Percentiles rank a stretch among this genome's conserved stretches.
Conservation (phyloP, 2,888 invertebrate genomes). For the Chorisops tibialis region DNA sequence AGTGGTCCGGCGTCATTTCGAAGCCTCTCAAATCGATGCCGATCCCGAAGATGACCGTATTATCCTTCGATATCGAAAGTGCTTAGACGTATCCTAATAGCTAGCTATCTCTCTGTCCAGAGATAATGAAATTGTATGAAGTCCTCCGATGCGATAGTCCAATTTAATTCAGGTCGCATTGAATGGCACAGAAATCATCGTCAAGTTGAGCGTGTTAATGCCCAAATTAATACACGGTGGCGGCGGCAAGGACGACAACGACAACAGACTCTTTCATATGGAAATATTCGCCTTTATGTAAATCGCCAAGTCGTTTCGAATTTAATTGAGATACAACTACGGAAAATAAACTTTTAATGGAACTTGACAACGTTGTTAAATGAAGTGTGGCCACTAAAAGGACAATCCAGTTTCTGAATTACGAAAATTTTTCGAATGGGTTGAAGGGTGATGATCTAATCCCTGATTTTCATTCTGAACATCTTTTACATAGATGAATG, state of each 20-base stretch:
- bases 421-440: not conserved
- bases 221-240: conserved; percentile 20
- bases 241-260: not conserved
- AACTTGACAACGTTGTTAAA: conserved; percentile 32
- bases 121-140: no score
- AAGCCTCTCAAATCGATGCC: conserved; percentile 21
- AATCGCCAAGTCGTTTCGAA: conserved; percentile 31
- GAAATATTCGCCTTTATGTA: conserved; percentile 27
- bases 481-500: not conserved
- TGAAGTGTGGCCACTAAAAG: conserved; percentile 30
- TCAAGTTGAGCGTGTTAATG: conserved; percentile 25
- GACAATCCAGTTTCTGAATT: conserved; percentile 16
- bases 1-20: conserved; percentile 1
- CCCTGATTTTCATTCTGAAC: not conserved
- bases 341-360: conserved; percentile 34
- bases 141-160: no score
- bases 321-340: conserved; percentile 33
- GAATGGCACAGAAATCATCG: conserved; percentile 1
- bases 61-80: not conserved
- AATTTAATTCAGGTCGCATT: no score
- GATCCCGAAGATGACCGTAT: not conserved
- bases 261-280: conserved; percentile 8
- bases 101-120: not conserved
- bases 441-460: not conserved
- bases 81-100: not conserved